These are phyloP conservation scores for Drosophila repletoides DNA, from an alignment of 1,140 invertebrate genomes.

Conservation along the genomic window DNA sequence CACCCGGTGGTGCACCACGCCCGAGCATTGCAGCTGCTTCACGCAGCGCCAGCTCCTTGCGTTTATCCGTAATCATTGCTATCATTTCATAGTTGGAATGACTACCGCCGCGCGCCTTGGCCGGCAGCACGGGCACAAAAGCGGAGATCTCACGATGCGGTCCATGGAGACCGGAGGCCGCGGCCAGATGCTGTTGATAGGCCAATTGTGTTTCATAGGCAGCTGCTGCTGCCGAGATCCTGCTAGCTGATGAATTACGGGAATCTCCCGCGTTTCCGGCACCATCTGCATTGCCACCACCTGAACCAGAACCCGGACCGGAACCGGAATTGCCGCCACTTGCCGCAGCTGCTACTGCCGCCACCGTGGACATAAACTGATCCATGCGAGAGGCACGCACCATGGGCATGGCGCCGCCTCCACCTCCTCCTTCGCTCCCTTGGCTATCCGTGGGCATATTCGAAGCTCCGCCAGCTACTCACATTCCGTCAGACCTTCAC, in stretches of 20 bases:
- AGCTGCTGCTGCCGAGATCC: conserved; percentile 71
- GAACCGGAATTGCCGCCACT: conserved; percentile 13
- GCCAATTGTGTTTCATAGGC: conserved; percentile 87
- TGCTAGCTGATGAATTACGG: conserved; percentile 83
- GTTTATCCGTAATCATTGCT: conserved; percentile 93
- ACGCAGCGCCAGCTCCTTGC: conserved; percentile 89
- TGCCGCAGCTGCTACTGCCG: conserved; percentile 41
- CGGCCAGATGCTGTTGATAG: conserved; percentile 87
- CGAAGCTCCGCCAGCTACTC: conserved; percentile 24
- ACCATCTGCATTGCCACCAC: conserved; percentile 34
- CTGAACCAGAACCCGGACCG: not conserved
- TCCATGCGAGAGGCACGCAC: conserved; percentile 83
- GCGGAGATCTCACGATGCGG: conserved; percentile 89
- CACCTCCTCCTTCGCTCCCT: conserved; percentile 61
- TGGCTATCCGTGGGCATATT: conserved; percentile 78
- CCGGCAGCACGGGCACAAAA: conserved; percentile 91
- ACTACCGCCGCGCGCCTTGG: conserved; percentile 82
- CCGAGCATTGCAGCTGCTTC: conserved; percentile 85
- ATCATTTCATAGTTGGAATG: conserved; percentile 89
- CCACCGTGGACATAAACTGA: conserved; percentile 84
- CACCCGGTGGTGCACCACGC: conserved; percentile 83
- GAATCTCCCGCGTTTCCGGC: conserved; percentile 83
- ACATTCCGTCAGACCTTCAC: conserved; percentile 66
- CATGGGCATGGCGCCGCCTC: conserved; percentile 66
- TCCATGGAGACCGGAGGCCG: conserved; percentile 77